Evolutionary conservation across 2,888 invertebrate genomes (phyloP).

Genomic region (Rosalia funebris): DNA sequence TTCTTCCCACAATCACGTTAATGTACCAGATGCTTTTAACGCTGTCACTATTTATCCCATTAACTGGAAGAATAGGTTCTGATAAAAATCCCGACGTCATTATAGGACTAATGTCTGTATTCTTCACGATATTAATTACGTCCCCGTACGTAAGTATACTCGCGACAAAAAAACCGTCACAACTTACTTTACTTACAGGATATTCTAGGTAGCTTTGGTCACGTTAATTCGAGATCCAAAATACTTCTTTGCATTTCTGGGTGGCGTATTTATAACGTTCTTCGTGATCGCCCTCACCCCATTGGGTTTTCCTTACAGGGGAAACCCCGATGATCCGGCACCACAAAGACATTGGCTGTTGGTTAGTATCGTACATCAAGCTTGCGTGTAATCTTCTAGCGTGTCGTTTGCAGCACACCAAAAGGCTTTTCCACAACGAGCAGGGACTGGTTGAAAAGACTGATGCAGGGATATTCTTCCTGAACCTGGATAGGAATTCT

Average conservation of each 20-base stretch:
- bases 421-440: constrained; percentile 53
- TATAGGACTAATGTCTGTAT: constrained; percentile 60
- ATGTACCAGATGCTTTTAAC: constrained; percentile 51
- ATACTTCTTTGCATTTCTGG: constrained; percentile 47
- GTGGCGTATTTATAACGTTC: constrained; percentile 48
- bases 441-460: constrained; percentile 48
- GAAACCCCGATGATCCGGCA: constrained; percentile 67
- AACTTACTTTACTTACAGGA: neutral
- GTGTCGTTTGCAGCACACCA: constrained; percentile 57
- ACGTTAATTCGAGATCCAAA: constrained; percentile 49
- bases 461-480: constrained; percentile 58
- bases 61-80: constrained; percentile 64
- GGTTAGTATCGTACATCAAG: constrained; percentile 47
- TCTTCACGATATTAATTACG: constrained; percentile 60
- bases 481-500: constrained; percentile 60
- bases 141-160: constrained; percentile 59
- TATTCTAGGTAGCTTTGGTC: constrained; percentile 52
- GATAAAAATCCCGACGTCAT: constrained; percentile 64
- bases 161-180: too few relatives aligned
- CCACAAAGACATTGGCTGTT: constrained; percentile 72
- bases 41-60: constrained; percentile 59
- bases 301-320: constrained; percentile 77
- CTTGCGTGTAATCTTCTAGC: constrained; percentile 21
- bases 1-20: constrained; percentile 52
- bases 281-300: constrained; percentile 70